A percentile compares a stretch with the other conserved stretches of the same genome.
Evolutionary conservation across 2,797 vertebrate species (phyloP).

Genomic region (Xyrichtys novacula): DNA sequence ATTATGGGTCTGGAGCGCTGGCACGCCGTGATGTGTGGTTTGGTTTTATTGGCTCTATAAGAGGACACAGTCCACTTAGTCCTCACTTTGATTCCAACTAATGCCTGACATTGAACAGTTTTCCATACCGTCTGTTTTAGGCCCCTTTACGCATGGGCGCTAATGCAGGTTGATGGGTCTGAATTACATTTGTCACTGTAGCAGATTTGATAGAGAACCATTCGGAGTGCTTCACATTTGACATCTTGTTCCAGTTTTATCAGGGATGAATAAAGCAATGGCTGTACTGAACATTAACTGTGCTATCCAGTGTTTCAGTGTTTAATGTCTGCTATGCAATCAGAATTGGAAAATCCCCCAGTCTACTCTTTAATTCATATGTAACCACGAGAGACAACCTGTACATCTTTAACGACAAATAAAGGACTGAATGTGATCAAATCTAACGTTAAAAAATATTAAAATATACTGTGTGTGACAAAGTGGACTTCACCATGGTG

Average conservation of each 20-base stretch:
- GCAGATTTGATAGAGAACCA: conserved; percentile 75
- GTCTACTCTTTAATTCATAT: background rate
- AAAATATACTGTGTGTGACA: too few relatives aligned
- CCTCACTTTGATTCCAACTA: conserved; percentile 78
- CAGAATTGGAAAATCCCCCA: conserved; percentile 5
- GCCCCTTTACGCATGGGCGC: conserved; percentile 43
- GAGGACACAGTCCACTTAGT: conserved; percentile 81
- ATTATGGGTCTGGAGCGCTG: conserved; percentile 76
- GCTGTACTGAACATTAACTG: background rate
- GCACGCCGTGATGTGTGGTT: conserved; percentile 80
- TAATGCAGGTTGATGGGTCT: conserved; percentile 80
- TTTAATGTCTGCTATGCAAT: background rate
- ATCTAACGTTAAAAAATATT: too few relatives aligned
- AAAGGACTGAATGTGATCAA: too few relatives aligned
- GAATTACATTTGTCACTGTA: conserved; percentile 76
- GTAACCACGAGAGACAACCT: background rate
- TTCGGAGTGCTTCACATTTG: conserved; percentile 71
- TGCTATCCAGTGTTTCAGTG: background rate
- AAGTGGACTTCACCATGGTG: too few relatives aligned
- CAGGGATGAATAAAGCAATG: conserved; percentile 15
- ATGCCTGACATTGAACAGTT: conserved; percentile 74
- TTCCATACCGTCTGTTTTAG: conserved; percentile 64
- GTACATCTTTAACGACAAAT: background rate
- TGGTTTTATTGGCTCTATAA: conserved; percentile 81
- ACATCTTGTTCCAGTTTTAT: conserved; percentile 50